Percentiles rank a stretch among this genome's conserved stretches.
These are phyloP conservation scores for Perca schrenkii DNA, from an alignment of 2,113 vertebrate species.

Conservation along the genomic window DNA sequence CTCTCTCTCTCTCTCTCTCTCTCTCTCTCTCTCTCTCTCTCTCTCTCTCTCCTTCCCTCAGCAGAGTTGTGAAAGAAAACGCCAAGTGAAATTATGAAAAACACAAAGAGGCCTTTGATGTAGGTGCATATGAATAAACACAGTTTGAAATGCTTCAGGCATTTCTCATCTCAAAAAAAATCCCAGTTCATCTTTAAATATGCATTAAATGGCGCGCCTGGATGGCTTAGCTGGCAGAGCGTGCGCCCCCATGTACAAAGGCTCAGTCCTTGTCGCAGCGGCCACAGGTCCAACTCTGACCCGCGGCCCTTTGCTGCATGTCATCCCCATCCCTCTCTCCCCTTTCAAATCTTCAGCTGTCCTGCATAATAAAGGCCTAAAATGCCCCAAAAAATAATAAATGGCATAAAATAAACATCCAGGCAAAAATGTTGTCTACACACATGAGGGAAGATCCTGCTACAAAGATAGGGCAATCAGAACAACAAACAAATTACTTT, in stretches of 20 bases:
- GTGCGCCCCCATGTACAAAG: too few species aligned
- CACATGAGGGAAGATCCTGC: constrained; percentile 31
- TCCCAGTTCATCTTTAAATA: constrained; percentile 62
- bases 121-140: constrained; percentile 69
- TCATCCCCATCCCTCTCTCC: too few species aligned
- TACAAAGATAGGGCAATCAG: constrained; percentile 28
- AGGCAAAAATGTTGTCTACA: constrained; percentile 36
- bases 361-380: too few species aligned
- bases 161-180: constrained; percentile 59
- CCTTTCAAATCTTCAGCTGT: too few species aligned
- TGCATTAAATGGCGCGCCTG: constrained; percentile 39
- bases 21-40: background rate
- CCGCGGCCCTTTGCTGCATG: too few species aligned
- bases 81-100: constrained; percentile 67
- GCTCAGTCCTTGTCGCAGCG: too few species aligned
- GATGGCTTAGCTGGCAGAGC: too few species aligned
- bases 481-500: constrained; percentile 8
- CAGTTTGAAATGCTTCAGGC: constrained; percentile 64
- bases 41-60: constrained; percentile 4
- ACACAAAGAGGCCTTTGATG: constrained; percentile 74
- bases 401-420: constrained; percentile 59
- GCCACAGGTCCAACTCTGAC: too few species aligned
- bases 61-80: constrained; percentile 48
- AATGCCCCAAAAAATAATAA: too few species aligned
- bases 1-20: background rate